These are phyloP conservation scores for Microdon myrmicae DNA, from an alignment of 2,888 invertebrate genomes.

Conservation along the genomic window DNA sequence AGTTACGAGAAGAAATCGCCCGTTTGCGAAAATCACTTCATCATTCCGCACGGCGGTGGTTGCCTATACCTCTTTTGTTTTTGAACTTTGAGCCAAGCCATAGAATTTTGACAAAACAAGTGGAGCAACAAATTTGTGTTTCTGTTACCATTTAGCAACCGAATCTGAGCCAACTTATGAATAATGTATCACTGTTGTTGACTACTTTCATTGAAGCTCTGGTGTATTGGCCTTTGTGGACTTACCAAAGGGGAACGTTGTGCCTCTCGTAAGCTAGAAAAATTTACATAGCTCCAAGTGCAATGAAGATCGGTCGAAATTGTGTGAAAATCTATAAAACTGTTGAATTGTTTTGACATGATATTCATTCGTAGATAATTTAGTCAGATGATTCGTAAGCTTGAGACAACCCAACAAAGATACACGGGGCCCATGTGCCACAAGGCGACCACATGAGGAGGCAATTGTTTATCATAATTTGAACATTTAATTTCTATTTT, in stretches of 20 bases:
- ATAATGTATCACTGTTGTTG: constrained; percentile 27
- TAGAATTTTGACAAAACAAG: constrained; percentile 4
- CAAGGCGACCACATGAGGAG: constrained; percentile 9
- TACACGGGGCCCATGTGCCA: neutral
- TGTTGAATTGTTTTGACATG: constrained; percentile 37
- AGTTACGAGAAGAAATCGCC: neutral
- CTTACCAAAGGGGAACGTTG: constrained; percentile 3
- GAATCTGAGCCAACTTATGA: constrained; percentile 25
- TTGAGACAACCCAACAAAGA: too few relatives aligned
- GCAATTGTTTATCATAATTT: constrained; percentile 30
- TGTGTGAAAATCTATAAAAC: constrained; percentile 32
- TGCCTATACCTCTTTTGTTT: constrained; percentile 3
- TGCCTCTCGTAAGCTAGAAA: neutral
- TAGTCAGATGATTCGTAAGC: constrained; percentile 14
- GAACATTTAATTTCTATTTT: constrained; percentile 33
- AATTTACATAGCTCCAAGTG: constrained; percentile 19
- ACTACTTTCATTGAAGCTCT: constrained; percentile 27
- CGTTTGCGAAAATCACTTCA: constrained; percentile 5
- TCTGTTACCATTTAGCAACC: constrained; percentile 27
- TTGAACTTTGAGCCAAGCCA: neutral
- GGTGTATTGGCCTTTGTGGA: too few relatives aligned
- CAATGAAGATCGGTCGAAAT: constrained; percentile 21
- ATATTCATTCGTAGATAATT: constrained; percentile 42
- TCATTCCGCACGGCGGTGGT: neutral
- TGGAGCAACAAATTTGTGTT: neutral